These are phyloP conservation scores for Ceratotherium simum DNA, from an alignment of 2,113 vertebrate species.

Conservation along the genomic window DNA sequence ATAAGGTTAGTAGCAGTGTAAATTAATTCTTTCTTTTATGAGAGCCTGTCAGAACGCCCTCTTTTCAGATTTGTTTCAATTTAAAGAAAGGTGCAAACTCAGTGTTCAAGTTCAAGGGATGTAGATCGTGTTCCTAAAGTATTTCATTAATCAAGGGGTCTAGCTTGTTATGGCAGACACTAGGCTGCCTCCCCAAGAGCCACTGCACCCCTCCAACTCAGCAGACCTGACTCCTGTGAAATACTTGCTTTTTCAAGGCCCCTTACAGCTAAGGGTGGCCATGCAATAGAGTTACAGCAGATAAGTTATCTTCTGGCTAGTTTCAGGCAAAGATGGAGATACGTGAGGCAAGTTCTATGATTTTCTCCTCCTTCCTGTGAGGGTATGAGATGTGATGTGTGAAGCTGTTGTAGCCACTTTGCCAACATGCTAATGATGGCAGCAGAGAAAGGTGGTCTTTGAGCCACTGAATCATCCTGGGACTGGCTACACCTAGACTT, in stretches of 20 bases:
- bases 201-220: too few species aligned
- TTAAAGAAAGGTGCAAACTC: neutral
- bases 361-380: too few species aligned
- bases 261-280: neutral
- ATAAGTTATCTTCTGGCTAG: neutral
- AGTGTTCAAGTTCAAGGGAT: neutral
- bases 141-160: too few species aligned
- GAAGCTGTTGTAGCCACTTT: rapidly evolving
- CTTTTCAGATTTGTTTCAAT: neutral
- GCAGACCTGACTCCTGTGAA: neutral
- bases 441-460: too few species aligned
- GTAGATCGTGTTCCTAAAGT: neutral
- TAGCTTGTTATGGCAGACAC: neutral
- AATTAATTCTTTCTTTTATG: neutral
- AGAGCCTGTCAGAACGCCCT: neutral
- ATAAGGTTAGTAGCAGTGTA: neutral
- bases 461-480: neutral
- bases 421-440: rapidly evolving
- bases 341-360: neutral
- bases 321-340: neutral
- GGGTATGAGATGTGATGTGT: rapidly evolving
- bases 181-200: neutral
- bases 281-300: rapidly evolving
- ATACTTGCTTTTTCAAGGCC: neutral
- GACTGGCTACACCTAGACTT: neutral